Conservation (phyloP, 2,113 vertebrate species). For the Girardinichthys multiradiatus region DNA sequence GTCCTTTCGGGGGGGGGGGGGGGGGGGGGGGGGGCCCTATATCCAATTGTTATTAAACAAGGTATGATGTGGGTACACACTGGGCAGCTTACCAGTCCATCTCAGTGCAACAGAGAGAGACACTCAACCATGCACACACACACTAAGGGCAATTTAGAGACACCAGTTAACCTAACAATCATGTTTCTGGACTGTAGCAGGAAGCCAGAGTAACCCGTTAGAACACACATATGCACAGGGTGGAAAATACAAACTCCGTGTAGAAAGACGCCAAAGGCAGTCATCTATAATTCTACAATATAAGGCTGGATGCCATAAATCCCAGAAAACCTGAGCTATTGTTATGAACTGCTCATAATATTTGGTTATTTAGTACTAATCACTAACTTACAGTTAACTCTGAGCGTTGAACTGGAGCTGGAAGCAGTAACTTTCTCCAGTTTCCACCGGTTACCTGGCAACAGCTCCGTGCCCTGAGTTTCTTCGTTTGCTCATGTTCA, state of each 20-base stretch:
- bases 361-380: neutral
- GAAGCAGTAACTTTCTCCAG: neutral
- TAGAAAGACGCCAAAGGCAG: neutral
- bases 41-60: too few relatives aligned
- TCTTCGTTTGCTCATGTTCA: neutral
- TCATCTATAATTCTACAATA: neutral
- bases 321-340: neutral
- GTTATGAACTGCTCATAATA: neutral
- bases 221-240: too few relatives aligned
- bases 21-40: too few relatives aligned
- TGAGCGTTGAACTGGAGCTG: neutral
- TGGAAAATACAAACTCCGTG: neutral
- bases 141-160: too few relatives aligned
- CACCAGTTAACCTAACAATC: too few relatives aligned
- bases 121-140: too few relatives aligned
- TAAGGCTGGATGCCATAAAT: neutral
- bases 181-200: too few relatives aligned
- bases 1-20: too few relatives aligned
- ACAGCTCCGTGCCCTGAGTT: neutral
- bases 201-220: too few relatives aligned
- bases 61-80: too few relatives aligned
- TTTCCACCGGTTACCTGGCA: conserved; percentile 12
- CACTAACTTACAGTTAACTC: neutral
- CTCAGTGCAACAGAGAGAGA: too few relatives aligned
- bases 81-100: too few relatives aligned